Conservation (phyloP, 2,888 invertebrate species). For the Ectobius pallidus region DNA sequence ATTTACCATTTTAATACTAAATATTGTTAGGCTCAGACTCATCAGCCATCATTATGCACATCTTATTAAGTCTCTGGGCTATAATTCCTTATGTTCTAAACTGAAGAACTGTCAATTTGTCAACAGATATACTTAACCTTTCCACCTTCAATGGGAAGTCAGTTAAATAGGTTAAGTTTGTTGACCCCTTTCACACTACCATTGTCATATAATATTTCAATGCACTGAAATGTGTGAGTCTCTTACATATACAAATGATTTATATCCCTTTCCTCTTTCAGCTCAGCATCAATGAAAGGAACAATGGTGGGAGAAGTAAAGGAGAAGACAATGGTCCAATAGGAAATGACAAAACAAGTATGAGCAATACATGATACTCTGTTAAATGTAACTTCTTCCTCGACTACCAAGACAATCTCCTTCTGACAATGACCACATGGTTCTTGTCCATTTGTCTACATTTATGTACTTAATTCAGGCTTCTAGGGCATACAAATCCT, state of each 20-base stretch:
- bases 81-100: too few relatives aligned
- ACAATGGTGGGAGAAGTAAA: not conserved
- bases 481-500: too few relatives aligned
- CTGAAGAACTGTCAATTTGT: not conserved
- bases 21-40: too few relatives aligned
- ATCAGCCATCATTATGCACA: too few relatives aligned
- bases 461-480: too few relatives aligned
- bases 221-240: not conserved
- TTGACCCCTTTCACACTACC: not conserved
- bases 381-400: too few relatives aligned
- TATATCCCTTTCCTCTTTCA: not conserved
- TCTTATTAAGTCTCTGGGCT: too few relatives aligned
- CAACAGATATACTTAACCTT: not conserved
- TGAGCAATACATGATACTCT: too few relatives aligned
- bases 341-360: not conserved
- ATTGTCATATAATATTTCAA: not conserved
- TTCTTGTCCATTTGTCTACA: too few relatives aligned
- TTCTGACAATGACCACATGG: too few relatives aligned
- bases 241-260: not conserved
- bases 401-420: too few relatives aligned
- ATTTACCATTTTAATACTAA: too few relatives aligned
- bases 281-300: not conserved
- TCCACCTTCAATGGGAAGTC: not conserved
- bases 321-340: not conserved
- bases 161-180: not conserved